Conservation (phyloP, 2,797 vertebrate species). For the Alosa sapidissima region DNA sequence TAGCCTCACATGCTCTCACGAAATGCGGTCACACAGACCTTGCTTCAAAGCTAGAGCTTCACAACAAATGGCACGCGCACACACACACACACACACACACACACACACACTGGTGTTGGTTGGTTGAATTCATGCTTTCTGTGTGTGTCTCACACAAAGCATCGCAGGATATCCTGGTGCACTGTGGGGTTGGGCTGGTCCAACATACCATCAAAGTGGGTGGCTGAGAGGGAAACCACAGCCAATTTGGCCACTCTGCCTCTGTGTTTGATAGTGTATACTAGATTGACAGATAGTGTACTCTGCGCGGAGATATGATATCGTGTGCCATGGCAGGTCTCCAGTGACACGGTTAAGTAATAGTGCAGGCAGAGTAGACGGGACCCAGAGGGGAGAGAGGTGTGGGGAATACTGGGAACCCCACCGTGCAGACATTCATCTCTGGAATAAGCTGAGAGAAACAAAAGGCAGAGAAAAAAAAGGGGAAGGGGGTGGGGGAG, state of each 20-base stretch:
- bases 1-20: slow-evolving; percentile 53
- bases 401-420: slow-evolving; percentile 54
- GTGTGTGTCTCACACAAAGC: slow-evolving; percentile 40
- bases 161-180: slow-evolving; percentile 50
- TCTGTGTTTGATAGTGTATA: slow-evolving; percentile 65
- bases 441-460: slow-evolving; percentile 61
- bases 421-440: slow-evolving; percentile 72
- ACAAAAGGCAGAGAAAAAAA: slow-evolving; percentile 62
- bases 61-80: background rate
- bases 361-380: slow-evolving; percentile 21
- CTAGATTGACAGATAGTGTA: slow-evolving; percentile 25
- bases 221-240: slow-evolving; percentile 61
- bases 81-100: background rate
- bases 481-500: slow-evolving; percentile 5
- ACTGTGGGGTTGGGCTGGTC: slow-evolving; percentile 54
- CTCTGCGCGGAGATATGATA: slow-evolving; percentile 54
- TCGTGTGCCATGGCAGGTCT: slow-evolving; percentile 61
- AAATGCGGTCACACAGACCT: slow-evolving; percentile 51
- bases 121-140: slow-evolving; percentile 24
- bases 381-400: slow-evolving; percentile 59
- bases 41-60: slow-evolving; percentile 31
- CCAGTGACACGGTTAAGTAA: slow-evolving; percentile 35
- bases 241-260: slow-evolving; percentile 72
- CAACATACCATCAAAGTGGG: slow-evolving; percentile 51
- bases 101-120: background rate